Evolutionary conservation across 37 sponge, comb jelly and placozoan genomes (phyloP).

Genomic region (Aplysina aerophoba): DNA sequence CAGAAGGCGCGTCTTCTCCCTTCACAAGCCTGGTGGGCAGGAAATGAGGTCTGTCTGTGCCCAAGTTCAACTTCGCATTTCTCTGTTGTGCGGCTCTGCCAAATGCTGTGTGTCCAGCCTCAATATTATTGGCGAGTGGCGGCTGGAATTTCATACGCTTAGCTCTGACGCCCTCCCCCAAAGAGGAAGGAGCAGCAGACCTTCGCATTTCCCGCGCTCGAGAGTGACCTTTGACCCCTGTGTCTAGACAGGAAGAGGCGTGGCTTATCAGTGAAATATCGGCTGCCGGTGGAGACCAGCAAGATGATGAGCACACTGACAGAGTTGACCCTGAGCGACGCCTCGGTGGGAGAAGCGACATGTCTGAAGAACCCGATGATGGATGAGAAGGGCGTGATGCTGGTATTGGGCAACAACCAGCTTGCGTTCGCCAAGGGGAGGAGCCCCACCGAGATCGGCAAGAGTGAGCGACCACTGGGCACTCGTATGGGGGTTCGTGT

Average conservation of each 20-base stretch:
- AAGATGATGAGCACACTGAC: too few relatives aligned
- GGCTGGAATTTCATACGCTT: conserved; percentile 72
- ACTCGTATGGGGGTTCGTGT: neutral
- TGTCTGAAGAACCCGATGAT: neutral
- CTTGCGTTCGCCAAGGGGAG: conserved; percentile 25
- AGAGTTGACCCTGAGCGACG: neutral
- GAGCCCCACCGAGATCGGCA: conserved; percentile 7
- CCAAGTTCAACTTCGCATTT: too few relatives aligned
- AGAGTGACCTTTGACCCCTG: neutral
- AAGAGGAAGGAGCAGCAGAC: conserved; percentile 77
- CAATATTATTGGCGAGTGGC: conserved; percentile 39
- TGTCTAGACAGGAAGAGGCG: too few relatives aligned
- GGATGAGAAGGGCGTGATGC: conserved; percentile 1
- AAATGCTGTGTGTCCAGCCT: neutral
- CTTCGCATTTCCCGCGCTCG: conserved; percentile 58
- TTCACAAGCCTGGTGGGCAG: neutral
- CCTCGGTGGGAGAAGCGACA: neutral
- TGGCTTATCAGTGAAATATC: neutral
- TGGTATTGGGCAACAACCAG: conserved; percentile 20
- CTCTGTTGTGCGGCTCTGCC: neutral
- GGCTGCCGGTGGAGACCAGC: neutral
- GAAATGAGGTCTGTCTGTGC: too few relatives aligned
- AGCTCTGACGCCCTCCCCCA: neutral
- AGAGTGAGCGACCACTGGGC: neutral
- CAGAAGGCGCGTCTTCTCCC: neutral